A percentile compares a stretch with the other conserved stretches of the same genome.
Evolutionary conservation across 2,888 invertebrate genomes (phyloP).

Genomic region (Lydus trimaculatus): DNA sequence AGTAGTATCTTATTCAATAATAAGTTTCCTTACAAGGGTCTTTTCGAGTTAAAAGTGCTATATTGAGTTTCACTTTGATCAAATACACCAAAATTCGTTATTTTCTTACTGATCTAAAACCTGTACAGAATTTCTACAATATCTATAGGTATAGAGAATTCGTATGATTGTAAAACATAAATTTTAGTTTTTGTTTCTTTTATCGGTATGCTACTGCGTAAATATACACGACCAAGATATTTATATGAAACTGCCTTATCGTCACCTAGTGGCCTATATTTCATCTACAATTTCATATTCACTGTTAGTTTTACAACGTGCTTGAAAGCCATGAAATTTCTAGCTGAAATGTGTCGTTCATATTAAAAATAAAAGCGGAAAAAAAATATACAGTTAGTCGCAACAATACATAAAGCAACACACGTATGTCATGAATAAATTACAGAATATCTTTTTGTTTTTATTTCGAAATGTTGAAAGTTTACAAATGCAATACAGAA

Average conservation of each 20-base stretch:
- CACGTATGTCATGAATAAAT: neutral
- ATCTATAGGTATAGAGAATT: no score
- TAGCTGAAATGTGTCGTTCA: neutral
- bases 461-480: no score
- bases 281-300: conserved; percentile 3
- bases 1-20: neutral
- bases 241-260: neutral
- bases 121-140: neutral
- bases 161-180: no score
- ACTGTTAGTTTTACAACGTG: conserved; percentile 4
- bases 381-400: no score
- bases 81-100: neutral
- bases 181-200: neutral
- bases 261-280: conserved; percentile 4
- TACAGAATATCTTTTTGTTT: neutral
- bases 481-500: no score
- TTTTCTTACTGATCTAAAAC: neutral
- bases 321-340: neutral
- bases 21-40: neutral
- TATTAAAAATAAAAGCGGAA: neutral
- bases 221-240: no score
- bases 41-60: neutral
- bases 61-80: neutral
- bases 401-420: neutral
- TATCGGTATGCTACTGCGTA: neutral